Conservation (phyloP, 2,888 invertebrate species). For the Metopia argyrocephala region DNA sequence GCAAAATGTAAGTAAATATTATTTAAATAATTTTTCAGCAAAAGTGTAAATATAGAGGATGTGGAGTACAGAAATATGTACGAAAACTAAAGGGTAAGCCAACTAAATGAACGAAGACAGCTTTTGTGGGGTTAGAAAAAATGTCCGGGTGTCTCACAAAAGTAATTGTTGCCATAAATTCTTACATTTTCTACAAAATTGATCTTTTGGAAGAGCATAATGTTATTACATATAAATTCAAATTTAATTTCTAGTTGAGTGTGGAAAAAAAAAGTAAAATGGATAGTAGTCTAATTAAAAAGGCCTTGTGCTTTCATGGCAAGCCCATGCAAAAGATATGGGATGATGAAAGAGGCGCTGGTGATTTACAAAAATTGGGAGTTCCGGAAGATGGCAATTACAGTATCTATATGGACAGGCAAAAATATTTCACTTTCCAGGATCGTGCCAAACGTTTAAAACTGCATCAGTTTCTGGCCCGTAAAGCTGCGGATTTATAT, state of each 20-base stretch:
- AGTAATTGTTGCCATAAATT: not conserved
- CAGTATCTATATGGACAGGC: conserved; percentile 87
- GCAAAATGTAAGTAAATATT: not conserved
- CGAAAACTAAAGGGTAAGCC: not conserved
- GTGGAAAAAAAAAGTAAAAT: not conserved
- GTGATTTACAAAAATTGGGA: conserved; percentile 84
- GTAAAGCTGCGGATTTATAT: conserved; percentile 89
- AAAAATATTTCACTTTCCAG: conserved; percentile 89
- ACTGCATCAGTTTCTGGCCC: conserved; percentile 91
- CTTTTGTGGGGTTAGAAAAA: not conserved
- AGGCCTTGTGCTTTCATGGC: conserved; percentile 89
- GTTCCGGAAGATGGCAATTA: conserved; percentile 83
- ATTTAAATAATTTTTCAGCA: not conserved
- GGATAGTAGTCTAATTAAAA: conserved; percentile 71
- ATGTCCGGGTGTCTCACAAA: not conserved
- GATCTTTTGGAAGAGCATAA: not conserved
- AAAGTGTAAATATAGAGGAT: not conserved
- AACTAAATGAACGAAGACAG: not conserved
- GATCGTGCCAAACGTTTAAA: conserved; percentile 90
- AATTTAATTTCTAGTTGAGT: conserved; percentile 39
- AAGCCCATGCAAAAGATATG: conserved; percentile 92
- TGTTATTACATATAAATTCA: not conserved
- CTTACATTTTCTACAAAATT: not conserved
- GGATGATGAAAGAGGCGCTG: conserved; percentile 90
- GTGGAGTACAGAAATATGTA: not conserved